phyloP scores from a whole-genome alignment of 2,888 invertebrate species.

The Orthosia cruda region DNA sequence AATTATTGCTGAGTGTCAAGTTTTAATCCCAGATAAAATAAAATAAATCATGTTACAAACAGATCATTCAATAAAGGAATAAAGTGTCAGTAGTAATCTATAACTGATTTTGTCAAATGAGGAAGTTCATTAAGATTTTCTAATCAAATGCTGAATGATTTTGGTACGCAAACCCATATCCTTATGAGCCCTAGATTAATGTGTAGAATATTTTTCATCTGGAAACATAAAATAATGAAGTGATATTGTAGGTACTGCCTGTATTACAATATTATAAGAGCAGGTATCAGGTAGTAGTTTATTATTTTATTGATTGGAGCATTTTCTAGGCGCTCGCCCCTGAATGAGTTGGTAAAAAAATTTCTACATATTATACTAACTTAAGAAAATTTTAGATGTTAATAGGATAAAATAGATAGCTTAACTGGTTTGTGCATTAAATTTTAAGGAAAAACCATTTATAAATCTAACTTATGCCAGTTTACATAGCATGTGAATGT shows the following conservation, averaged over 20 bases:
- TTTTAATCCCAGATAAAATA: no score
- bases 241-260: no score
- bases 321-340: no score
- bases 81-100: background rate
- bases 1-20: no score
- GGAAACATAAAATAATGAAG: background rate
- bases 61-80: background rate
- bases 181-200: background rate
- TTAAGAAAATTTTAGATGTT: background rate
- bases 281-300: background rate
- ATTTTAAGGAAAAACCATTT: slow-evolving; percentile 7
- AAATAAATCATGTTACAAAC: no score
- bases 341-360: background rate
- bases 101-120: background rate
- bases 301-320: background rate
- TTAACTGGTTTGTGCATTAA: background rate
- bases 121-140: background rate
- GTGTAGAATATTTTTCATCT: background rate
- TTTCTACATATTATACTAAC: background rate
- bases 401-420: background rate
- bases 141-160: background rate
- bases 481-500: background rate
- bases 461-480: background rate
- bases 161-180: background rate
- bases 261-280: background rate